Percentiles rank a stretch among this genome's conserved stretches.
phyloP scores from a whole-genome alignment of 2,113 vertebrate species.

The Amblyornis subalaris region DNA sequence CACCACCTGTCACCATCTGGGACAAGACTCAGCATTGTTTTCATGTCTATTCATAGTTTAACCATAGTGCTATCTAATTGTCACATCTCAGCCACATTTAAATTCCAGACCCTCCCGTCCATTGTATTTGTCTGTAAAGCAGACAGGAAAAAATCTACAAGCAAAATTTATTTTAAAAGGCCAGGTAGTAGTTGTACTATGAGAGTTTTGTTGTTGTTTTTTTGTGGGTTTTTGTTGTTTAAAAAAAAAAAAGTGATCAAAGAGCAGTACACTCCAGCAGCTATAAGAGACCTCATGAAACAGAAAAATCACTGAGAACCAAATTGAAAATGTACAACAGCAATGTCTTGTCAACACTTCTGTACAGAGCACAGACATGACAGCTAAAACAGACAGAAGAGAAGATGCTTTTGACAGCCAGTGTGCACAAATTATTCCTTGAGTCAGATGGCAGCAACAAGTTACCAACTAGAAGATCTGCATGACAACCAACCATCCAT shows the following conservation, averaged over 20 bases:
- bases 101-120: not conserved
- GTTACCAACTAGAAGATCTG: constrained; percentile 81
- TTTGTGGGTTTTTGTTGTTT: not conserved
- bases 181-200: constrained; percentile 32
- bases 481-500: constrained; percentile 84
- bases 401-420: constrained; percentile 85
- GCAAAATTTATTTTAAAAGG: constrained; percentile 45
- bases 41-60: not conserved
- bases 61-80: not conserved
- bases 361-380: constrained; percentile 84
- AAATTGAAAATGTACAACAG: constrained; percentile 85
- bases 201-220: not conserved
- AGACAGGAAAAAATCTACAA: constrained; percentile 17
- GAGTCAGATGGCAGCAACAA: constrained; percentile 86
- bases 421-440: constrained; percentile 82
- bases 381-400: constrained; percentile 85
- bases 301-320: constrained; percentile 78
- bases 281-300: constrained; percentile 72
- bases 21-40: not conserved
- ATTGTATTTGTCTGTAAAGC: not conserved
- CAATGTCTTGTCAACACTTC: constrained; percentile 86
- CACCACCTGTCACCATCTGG: not conserved
- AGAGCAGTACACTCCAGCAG: constrained; percentile 68
- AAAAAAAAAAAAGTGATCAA: constrained; percentile 52
- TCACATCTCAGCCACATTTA: not conserved